Evolutionary conservation across 1,140 invertebrate species (phyloP).

Genomic region (Meloidogyne exigua): DNA sequence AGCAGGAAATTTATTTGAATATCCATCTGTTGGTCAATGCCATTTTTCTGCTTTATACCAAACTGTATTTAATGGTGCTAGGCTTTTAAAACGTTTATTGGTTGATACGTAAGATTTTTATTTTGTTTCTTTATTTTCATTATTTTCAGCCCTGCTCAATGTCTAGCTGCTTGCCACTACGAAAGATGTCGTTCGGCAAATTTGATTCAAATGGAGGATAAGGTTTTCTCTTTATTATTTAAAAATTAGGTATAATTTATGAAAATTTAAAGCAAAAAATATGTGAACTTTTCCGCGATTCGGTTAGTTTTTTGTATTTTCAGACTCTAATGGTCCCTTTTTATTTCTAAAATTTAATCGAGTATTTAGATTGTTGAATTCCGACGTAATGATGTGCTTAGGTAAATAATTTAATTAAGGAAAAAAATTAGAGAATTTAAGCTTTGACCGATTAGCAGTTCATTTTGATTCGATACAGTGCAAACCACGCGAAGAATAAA

Average conservation of each 20-base stretch:
- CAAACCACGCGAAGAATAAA: slow-evolving; percentile 28
- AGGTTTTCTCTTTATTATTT: not conserved
- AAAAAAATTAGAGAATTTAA: not conserved
- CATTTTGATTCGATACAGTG: slow-evolving; percentile 62
- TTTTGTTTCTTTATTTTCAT: not conserved
- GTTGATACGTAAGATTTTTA: slow-evolving; percentile 10
- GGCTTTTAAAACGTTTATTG: slow-evolving; percentile 10
- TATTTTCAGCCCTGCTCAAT: slow-evolving; percentile 52
- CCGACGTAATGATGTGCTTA: slow-evolving; percentile 55
- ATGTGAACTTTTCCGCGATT: slow-evolving; percentile 59
- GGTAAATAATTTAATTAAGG: not conserved
- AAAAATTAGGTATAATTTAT: not conserved
- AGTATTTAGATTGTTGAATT: slow-evolving; percentile 50
- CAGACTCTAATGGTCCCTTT: no score
- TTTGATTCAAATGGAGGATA: slow-evolving; percentile 43
- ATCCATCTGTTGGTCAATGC: slow-evolving; percentile 56
- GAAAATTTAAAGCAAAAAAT: slow-evolving; percentile 32
- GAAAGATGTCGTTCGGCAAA: slow-evolving; percentile 59
- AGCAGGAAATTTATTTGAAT: slow-evolving; percentile 20
- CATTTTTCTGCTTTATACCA: slow-evolving; percentile 54
- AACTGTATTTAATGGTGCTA: slow-evolving; percentile 54
- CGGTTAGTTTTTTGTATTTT: slow-evolving; percentile 19
- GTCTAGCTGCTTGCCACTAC: slow-evolving; percentile 56
- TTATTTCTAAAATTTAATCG: not conserved
- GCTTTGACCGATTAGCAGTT: slow-evolving; percentile 52